A percentile compares a stretch with the other conserved stretches of the same genome.
phyloP scores from a whole-genome alignment of 1,140 invertebrate species.

The Trichoplusia ni region DNA sequence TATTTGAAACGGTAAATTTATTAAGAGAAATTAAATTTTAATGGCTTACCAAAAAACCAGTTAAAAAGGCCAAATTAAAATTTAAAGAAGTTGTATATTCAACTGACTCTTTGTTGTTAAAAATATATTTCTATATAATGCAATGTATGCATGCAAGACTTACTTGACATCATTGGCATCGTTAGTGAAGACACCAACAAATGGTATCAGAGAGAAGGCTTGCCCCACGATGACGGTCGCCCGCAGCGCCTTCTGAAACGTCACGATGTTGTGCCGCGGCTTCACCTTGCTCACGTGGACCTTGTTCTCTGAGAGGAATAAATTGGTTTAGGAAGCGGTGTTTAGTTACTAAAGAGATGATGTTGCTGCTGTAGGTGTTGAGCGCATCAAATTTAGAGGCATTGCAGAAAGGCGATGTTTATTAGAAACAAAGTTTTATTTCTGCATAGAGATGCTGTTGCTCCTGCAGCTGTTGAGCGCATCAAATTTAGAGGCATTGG shows the following conservation, averaged over 20 bases:
- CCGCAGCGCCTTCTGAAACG: constrained; percentile 58
- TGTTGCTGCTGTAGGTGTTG: not conserved
- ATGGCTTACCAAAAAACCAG: too few relatives aligned
- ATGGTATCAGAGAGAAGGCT: constrained; percentile 58
- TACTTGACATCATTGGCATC: constrained; percentile 52
- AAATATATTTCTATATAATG: not conserved
- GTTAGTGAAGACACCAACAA: constrained; percentile 51
- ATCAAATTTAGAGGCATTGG: too few relatives aligned
- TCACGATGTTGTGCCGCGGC: constrained; percentile 35
- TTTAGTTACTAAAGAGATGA: not conserved
- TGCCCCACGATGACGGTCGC: constrained; percentile 60
- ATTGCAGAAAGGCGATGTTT: too few relatives aligned
- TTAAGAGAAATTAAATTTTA: too few relatives aligned
- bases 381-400: too few relatives aligned
- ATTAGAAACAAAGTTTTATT: too few relatives aligned
- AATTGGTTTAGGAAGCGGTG: too few relatives aligned
- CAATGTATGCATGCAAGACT: constrained; percentile 13
- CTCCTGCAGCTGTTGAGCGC: too few relatives aligned
- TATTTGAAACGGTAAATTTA: too few relatives aligned
- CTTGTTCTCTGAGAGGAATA: constrained; percentile 59
- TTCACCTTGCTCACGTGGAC: constrained; percentile 45
- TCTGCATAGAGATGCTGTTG: too few relatives aligned
- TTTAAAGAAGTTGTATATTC: too few relatives aligned
- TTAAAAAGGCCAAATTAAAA: not conserved
- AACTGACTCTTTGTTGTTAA: not conserved